Conservation (phyloP, 2,113 vertebrate genomes). For the Zapornia atra region DNA sequence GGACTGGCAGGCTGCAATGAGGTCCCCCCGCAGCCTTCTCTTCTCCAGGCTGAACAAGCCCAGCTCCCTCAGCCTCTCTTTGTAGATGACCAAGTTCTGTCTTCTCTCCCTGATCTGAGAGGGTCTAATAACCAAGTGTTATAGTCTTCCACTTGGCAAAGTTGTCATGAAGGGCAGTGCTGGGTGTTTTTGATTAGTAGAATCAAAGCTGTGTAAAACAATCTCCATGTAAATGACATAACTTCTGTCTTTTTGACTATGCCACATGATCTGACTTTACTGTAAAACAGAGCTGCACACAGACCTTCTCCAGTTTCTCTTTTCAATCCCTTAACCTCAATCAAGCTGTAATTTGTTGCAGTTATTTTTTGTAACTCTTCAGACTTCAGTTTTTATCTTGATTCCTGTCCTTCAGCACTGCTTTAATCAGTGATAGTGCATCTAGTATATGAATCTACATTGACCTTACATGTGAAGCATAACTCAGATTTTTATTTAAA, state of each 20-base stretch:
- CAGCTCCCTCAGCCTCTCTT: too few species aligned
- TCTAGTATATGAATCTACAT: not conserved
- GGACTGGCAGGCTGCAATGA: too few species aligned
- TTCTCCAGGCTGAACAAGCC: too few species aligned
- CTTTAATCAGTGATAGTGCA: not conserved
- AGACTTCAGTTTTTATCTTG: not conserved
- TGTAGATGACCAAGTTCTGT: too few species aligned
- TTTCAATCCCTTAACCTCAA: not conserved
- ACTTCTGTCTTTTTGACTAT: not conserved
- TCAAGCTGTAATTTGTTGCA: not conserved
- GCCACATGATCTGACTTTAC: not conserved
- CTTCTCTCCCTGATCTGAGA: not conserved
- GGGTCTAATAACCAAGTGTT: not conserved
- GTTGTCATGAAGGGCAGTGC: not conserved
- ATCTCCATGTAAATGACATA: not conserved
- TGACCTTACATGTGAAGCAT: not conserved
- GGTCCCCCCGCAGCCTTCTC: too few species aligned
- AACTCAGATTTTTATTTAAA: not conserved
- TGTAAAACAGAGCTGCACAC: not conserved
- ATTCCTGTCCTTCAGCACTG: not conserved
- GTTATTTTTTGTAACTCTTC: not conserved
- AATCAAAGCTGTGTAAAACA: not conserved
- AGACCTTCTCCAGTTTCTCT: not conserved
- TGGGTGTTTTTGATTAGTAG: not conserved
- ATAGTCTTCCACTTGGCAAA: not conserved